These are phyloP conservation scores for Tetraodon nigroviridis DNA, from an alignment of 2,113 vertebrate species.

Conservation along the genomic window DNA sequence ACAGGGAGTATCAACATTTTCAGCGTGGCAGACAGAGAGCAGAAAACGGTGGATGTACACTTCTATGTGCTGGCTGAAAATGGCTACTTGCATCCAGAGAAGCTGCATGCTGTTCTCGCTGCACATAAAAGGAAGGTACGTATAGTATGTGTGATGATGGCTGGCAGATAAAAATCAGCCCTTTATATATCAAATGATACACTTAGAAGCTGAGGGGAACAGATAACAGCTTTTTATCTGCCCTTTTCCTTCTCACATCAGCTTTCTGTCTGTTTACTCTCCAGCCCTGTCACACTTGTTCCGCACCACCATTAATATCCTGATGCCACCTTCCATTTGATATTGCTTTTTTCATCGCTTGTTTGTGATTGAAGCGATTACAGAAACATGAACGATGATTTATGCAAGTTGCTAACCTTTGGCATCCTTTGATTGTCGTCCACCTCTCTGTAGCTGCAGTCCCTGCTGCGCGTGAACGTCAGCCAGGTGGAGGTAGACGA, in stretches of 20 bases:
- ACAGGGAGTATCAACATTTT: slow-evolving; percentile 73
- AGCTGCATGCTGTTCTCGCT: slow-evolving; percentile 74
- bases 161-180: slow-evolving; percentile 54
- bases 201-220: slow-evolving; percentile 33
- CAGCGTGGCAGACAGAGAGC: slow-evolving; percentile 68
- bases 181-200: slow-evolving; percentile 55
- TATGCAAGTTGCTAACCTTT: neutral
- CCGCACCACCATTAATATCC: slow-evolving; percentile 36
- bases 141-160: slow-evolving; percentile 20
- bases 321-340: slow-evolving; percentile 1
- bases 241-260: slow-evolving; percentile 54
- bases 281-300: slow-evolving; percentile 47
- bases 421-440: neutral
- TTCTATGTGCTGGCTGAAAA: slow-evolving; percentile 68
- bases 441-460: slow-evolving; percentile 71
- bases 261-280: slow-evolving; percentile 45
- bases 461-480: slow-evolving; percentile 71
- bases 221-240: slow-evolving; percentile 61
- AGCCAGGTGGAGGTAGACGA: slow-evolving; percentile 81
- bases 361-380: slow-evolving; percentile 13
- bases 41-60: slow-evolving; percentile 72
- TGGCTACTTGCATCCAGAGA: slow-evolving; percentile 75
- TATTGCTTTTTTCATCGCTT: slow-evolving; percentile 4
- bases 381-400: slow-evolving; percentile 6
- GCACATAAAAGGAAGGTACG: slow-evolving; percentile 76